Evolutionary conservation across 2,888 invertebrate species (phyloP).

Genomic region (Pyrgus malvae): DNA sequence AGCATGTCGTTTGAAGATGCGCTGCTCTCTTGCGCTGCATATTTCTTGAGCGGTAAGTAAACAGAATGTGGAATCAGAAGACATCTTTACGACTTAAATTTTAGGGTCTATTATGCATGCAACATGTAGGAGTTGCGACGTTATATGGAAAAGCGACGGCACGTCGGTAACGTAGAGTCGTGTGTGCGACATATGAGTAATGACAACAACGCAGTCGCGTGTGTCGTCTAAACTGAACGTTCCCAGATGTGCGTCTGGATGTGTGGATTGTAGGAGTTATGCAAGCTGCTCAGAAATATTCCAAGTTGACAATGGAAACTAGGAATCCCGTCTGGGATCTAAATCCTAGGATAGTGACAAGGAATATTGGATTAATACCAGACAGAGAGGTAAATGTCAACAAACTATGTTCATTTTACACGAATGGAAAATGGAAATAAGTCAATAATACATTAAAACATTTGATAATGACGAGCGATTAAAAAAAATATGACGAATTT

Average conservation of each 20-base stretch:
- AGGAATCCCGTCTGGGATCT: not conserved
- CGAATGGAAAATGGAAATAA: too few relatives aligned
- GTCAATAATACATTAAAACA: too few relatives aligned
- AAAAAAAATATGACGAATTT: too few relatives aligned
- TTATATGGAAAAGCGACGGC: slow-evolving; percentile 52
- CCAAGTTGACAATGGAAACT: slow-evolving; percentile 19
- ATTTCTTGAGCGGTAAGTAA: slow-evolving; percentile 45
- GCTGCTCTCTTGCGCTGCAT: slow-evolving; percentile 51
- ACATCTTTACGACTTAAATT: slow-evolving; percentile 42
- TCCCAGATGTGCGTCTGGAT: slow-evolving; percentile 71
- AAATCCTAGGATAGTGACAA: slow-evolving; percentile 2
- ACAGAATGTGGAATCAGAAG: slow-evolving; percentile 35
- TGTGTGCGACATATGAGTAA: slow-evolving; percentile 79
- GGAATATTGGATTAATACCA: not conserved
- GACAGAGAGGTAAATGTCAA: not conserved
- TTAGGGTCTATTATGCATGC: slow-evolving; percentile 56
- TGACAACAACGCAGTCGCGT: slow-evolving; percentile 74
- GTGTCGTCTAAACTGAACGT: slow-evolving; percentile 62
- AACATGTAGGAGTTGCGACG: slow-evolving; percentile 48
- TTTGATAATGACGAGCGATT: too few relatives aligned
- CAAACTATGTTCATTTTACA: not conserved
- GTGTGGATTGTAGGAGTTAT: slow-evolving; percentile 65
- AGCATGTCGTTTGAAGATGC: slow-evolving; percentile 78
- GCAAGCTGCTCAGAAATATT: slow-evolving; percentile 43
- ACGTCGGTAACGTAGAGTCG: slow-evolving; percentile 63